These are phyloP conservation scores for Megaceryle torquata DNA, from an alignment of 2,113 vertebrate species.

Conservation along the genomic window DNA sequence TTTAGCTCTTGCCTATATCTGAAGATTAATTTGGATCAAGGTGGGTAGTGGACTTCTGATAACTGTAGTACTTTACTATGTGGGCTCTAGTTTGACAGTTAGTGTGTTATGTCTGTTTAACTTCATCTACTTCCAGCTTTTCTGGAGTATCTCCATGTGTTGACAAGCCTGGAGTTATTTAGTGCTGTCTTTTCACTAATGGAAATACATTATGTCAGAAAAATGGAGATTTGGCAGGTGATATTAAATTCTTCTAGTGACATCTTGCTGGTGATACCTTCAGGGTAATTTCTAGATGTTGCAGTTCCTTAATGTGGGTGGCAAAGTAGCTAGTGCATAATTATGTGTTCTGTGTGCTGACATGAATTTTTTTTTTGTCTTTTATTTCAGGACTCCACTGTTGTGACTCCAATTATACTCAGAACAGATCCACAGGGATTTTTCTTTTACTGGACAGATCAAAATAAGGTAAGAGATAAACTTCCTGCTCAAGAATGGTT, in stretches of 20 bases:
- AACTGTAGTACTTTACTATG: not conserved
- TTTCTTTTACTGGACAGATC: conserved; percentile 97
- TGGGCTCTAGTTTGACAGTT: not conserved
- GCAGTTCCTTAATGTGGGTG: not conserved
- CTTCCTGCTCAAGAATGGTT: not conserved
- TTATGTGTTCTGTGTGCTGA: not conserved
- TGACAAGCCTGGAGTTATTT: not conserved
- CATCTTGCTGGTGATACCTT: not conserved
- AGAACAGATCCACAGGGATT: conserved; percentile 94
- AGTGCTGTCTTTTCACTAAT: not conserved
- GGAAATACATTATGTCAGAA: not conserved
- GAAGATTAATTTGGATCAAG: not conserved
- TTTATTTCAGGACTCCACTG: conserved; percentile 83
- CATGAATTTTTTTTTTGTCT: not conserved
- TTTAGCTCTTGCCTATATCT: not conserved
- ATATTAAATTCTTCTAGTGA: not conserved
- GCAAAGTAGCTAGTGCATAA: not conserved
- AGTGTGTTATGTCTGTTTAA: not conserved
- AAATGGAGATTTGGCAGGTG: conserved; percentile 6
- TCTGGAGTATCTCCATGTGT: not conserved
- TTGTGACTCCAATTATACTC: conserved; percentile 89
- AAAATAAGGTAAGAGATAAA: conserved; percentile 88
- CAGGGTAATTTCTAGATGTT: not conserved
- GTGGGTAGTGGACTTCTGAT: not conserved
- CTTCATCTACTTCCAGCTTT: not conserved